phyloP scores from a whole-genome alignment of 2,113 vertebrate genomes.

The Puma concolor region DNA sequence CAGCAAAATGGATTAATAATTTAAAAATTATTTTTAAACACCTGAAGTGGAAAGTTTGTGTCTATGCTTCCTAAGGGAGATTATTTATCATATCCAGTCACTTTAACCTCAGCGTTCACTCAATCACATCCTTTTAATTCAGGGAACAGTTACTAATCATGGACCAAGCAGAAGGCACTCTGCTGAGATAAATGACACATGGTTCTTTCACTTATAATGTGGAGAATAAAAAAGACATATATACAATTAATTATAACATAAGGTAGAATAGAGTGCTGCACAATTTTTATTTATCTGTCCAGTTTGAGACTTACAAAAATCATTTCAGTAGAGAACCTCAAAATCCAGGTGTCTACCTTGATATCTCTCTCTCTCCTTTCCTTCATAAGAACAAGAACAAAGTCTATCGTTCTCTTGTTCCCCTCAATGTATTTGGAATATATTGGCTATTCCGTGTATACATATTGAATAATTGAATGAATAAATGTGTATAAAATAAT shows the following conservation, averaged over 20 bases:
- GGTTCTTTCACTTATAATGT: not conserved
- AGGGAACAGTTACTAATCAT: not conserved
- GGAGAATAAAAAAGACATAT: not conserved
- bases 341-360: not conserved
- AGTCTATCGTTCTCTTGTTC: not conserved
- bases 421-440: not conserved
- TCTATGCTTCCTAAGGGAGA: not conserved
- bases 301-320: not conserved
- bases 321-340: not conserved
- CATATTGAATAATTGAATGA: not conserved
- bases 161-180: not conserved
- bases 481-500: not conserved
- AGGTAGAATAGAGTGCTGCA: not conserved
- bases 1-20: not conserved
- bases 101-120: not conserved
- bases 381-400: not conserved
- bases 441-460: not conserved
- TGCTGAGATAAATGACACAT: not conserved
- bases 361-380: not conserved
- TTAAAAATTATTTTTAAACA: conserved; percentile 38
- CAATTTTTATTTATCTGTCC: not conserved
- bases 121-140: conserved; percentile 9
- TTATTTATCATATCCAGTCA: not conserved
- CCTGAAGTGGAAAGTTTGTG: not conserved
- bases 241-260: not conserved